Conservation (phyloP, 2,797 vertebrate species). For the Macropodus opercularis region DNA sequence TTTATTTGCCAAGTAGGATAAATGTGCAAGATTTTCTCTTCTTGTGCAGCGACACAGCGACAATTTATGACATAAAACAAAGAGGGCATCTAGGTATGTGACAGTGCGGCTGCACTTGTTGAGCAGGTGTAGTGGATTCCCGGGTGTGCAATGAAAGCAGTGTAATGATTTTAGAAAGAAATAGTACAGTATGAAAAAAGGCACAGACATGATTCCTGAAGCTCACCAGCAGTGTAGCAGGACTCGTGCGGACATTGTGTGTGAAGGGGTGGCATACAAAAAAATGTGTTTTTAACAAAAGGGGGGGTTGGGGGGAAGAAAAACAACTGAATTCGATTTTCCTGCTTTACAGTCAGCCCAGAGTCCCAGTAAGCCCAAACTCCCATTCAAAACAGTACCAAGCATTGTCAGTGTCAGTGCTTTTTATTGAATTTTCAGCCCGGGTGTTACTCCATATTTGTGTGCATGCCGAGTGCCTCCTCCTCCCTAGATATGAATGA, state of each 20-base stretch:
- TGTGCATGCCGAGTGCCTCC: conserved; percentile 61
- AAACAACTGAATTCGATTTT: conserved; percentile 70
- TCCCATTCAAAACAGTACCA: conserved; percentile 67
- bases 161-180: conserved; percentile 33
- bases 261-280: conserved; percentile 49
- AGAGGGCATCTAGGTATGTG: conserved; percentile 27
- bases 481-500: conserved; percentile 70
- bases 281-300: conserved; percentile 37
- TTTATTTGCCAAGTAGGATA: conserved; percentile 51
- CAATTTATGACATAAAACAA: conserved; percentile 39
- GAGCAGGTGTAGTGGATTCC: conserved; percentile 42
- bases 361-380: conserved; percentile 65
- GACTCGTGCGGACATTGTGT: conserved; percentile 47
- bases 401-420: conserved; percentile 61
- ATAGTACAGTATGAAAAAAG: conserved; percentile 19
- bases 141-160: conserved; percentile 9
- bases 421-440: conserved; percentile 77
- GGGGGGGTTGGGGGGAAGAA: conserved; percentile 48
- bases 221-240: conserved; percentile 27
- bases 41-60: conserved; percentile 5
- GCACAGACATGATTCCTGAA: conserved; percentile 29
- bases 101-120: conserved; percentile 53
- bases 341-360: conserved; percentile 72
- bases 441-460: conserved; percentile 69
- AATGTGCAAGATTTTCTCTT: conserved; percentile 40